Conservation (phyloP, 2,113 vertebrate genomes). For the Callipepla squamata region DNA sequence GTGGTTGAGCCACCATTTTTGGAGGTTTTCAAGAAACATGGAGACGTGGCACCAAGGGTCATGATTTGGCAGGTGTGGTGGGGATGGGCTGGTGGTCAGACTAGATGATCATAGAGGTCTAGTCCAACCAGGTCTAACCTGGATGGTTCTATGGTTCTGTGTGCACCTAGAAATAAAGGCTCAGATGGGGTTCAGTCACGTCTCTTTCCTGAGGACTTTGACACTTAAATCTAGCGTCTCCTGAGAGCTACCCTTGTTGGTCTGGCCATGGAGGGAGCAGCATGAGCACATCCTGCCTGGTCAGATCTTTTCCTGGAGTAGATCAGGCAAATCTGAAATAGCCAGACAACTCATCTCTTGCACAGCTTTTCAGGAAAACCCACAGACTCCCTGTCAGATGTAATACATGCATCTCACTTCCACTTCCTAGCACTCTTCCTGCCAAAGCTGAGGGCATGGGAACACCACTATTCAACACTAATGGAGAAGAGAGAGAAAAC, state of each 20-base stretch:
- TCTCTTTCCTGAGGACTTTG: not conserved
- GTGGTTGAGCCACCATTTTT: too few relatives aligned
- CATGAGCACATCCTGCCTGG: not conserved
- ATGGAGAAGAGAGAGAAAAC: not conserved
- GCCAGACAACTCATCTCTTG: not conserved
- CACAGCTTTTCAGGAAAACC: not conserved
- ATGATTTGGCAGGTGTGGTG: too few relatives aligned
- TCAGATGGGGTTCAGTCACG: not conserved
- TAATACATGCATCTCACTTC: not conserved
- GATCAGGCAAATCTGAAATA: not conserved
- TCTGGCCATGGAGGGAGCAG: too few relatives aligned
- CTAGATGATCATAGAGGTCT: too few relatives aligned
- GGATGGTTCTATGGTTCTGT: too few relatives aligned
- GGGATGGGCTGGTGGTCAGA: too few relatives aligned
- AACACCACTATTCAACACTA: not conserved
- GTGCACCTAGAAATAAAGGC: not conserved
- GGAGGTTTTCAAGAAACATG: too few relatives aligned
- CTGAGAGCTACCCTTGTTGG: not conserved
- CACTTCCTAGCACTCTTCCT: not conserved
- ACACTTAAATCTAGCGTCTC: not conserved
- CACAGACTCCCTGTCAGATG: rapidly evolving
- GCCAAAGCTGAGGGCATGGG: not conserved
- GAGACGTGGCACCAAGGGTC: too few relatives aligned
- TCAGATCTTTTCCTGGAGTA: not conserved
- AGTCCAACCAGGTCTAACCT: too few relatives aligned